Evolutionary conservation across 1,140 invertebrate species (phyloP), one percentile per base, ranked within the genome.

Genomic region (Cyclina sinensis): DNA sequence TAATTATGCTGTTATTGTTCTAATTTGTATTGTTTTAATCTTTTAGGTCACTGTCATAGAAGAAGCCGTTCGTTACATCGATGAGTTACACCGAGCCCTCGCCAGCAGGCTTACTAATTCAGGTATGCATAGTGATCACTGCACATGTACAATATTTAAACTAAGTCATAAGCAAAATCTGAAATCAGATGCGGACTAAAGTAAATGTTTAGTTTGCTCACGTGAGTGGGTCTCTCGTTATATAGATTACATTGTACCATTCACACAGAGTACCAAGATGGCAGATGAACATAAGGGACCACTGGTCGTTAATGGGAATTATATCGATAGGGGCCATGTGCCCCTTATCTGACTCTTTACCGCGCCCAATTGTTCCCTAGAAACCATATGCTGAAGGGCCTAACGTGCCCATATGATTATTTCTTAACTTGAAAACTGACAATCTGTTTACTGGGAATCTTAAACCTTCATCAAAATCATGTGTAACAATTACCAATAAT

Each of bases 31-130:
- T n/a, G n/a, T 12, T 35, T 32, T 18, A 7, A 32, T 80, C 12
- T 90, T 88, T 46, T 79, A 90, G 89, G 85, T 90, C 0, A 87
- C 85, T 18, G 89, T 90, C 7, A 90, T 90, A 35, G 89, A 90
- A 51, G 85, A 90, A 43, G 89, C 89, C 9, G 84, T 90, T 7
- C 62, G 85, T 16, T 90, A 90, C 62, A 90, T 90, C 11, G 89
- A 90, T 54, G 89, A 90, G 48, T 65, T 90, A 43, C 89, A 90
- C 73, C 18, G 68, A 37, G 89, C 89, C 24, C 78, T 90, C 32
- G 84, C 78, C 3, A 70, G 73, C 76, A 37, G 85, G 27, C 54
- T 87, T 21, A 65, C 73, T 3, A 76, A 80, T 39, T 51, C 74
- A 80, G 85, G 84, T 86, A 62, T 9, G 68, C 18, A 3, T 4